These are phyloP conservation scores for Tenthredo mesomela DNA, from an alignment of 2,888 invertebrate species.

Conservation along the genomic window DNA sequence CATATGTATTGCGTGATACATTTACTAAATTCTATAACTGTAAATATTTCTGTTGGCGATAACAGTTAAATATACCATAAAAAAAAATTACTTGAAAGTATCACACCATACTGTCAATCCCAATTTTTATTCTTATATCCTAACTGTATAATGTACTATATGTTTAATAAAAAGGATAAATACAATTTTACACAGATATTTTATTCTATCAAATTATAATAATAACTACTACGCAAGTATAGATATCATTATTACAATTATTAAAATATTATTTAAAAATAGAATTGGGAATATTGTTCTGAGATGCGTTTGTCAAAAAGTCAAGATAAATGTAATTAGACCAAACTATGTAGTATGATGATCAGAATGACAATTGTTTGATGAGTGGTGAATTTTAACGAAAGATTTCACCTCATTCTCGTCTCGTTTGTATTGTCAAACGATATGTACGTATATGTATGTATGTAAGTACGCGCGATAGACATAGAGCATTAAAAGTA, in stretches of 20 bases:
- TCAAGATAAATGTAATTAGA: conserved; percentile 11
- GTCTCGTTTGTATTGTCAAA: conserved; percentile 14
- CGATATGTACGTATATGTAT: neutral
- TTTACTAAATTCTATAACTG: conserved; percentile 35
- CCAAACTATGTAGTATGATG: neutral
- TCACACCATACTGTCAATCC: neutral
- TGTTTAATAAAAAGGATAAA: neutral
- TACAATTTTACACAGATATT: neutral
- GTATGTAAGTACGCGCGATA: neutral
- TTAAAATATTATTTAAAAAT: neutral
- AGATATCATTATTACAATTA: neutral
- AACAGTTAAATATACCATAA: neutral
- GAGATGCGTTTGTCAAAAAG: neutral
- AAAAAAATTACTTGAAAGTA: conserved; percentile 3
- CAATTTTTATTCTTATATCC: neutral
- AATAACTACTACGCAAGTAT: neutral
- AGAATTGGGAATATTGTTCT: neutral
- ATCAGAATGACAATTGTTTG: conserved; percentile 7
- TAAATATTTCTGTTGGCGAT: neutral
- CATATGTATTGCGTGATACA: conserved; percentile 13
- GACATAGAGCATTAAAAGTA: conserved; percentile 11
- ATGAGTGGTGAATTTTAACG: conserved; percentile 18
- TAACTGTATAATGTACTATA: neutral
- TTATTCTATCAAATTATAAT: neutral
- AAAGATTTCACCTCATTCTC: conserved; percentile 29